Base-by-base conservation (phyloP, 2,888 invertebrate genomes). In the Cephus pulcher region DNA sequence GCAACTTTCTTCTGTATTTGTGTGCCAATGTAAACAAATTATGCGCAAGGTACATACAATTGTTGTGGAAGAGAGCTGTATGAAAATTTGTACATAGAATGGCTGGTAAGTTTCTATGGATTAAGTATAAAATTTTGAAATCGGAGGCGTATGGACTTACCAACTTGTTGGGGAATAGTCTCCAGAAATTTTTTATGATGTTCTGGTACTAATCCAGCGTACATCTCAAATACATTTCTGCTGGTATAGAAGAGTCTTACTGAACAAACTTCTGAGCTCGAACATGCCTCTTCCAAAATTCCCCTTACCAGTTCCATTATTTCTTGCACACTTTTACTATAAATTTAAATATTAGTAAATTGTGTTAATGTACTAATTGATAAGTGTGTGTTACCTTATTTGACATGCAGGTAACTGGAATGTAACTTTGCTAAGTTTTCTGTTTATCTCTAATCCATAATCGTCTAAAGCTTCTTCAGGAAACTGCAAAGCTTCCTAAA, bases 41-140 rank as follows among this genome's bases (percentile, higher is more conserved):
- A 92, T 97, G 96, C 0, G 96, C 95, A 15, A 98, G 93, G 89
- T 95, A 98, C 95, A 96, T 95, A 90, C 98, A 98, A 91, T 98
- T 98, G 93, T 98, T 98, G 92, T 98, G 95, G 88, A 96, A 96
- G 35, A 98, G 89, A 11, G 96, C 97, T 95, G 91, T 70, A 92
- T 92, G 73, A 75, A 78, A 76, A 73, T 73, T 80, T 34, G 78
- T 74, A 56, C 75, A 80, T 79, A 77, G n/a, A 56, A 56, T 56
- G 56, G 2, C 23, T 23, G 23, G 40, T 69, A 76, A 74, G 56
- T 73, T 77, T 56, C 74, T 23, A 1, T n/a, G 68, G 35, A 30
- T 34, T 15, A 68, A 69, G 69, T 35, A 15, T 12, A 32, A 40
- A 69, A 69, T 74, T 69, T 33, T n/a, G 1, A n/a, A 34, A 12